Conservation (phyloP, 1,140 invertebrate species). For the Drosophila pruinosa region DNA sequence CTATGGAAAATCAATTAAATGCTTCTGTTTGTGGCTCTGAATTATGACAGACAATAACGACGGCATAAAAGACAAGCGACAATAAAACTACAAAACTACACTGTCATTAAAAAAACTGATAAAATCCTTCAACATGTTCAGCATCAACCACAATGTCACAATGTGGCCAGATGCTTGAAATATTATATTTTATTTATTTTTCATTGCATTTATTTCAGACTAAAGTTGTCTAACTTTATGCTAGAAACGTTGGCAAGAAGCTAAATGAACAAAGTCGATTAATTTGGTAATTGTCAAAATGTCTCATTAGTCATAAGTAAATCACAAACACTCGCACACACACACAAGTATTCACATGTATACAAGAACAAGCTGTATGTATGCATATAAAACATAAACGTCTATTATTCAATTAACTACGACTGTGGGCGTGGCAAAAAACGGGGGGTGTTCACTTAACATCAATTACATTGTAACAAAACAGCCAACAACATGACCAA, state of each 20-base stretch:
- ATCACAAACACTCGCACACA: background rate
- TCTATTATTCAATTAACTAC: conserved; percentile 76
- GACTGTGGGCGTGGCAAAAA: conserved; percentile 46
- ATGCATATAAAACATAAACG: conserved; percentile 75
- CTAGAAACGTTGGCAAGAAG: background rate
- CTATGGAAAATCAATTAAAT: no score
- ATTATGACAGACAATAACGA: no score
- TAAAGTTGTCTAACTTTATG: background rate
- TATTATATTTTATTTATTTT: no score
- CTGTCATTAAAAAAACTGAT: no score
- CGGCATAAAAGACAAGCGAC: no score
- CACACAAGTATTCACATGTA: conserved; percentile 9
- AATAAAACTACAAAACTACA: no score
- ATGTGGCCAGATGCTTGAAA: no score
- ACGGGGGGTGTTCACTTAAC: conserved; percentile 1
- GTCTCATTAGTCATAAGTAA: conserved; percentile 11
- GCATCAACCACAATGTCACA: no score
- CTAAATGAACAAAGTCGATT: background rate
- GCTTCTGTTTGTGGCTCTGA: no score
- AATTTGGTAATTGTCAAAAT: background rate
- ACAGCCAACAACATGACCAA: conserved; percentile 32
- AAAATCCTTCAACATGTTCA: no score
- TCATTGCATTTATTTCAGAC: no score
- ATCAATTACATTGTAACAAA: conserved; percentile 43
- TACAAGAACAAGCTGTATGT: conserved; percentile 6